phyloP scores from a whole-genome alignment of 2,113 vertebrate genomes.

The Ceyx margarethae region DNA sequence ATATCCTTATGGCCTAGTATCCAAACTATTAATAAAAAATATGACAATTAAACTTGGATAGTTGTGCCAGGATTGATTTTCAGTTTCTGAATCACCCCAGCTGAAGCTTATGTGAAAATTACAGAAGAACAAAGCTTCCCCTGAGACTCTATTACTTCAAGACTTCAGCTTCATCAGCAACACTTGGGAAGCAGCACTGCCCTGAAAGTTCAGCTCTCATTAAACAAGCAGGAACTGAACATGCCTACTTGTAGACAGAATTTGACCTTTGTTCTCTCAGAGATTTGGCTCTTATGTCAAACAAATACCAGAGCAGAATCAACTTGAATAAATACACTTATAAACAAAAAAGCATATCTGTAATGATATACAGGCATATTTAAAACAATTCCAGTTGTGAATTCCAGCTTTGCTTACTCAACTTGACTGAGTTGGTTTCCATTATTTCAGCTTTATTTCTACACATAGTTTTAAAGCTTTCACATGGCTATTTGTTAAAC shows the following conservation, averaged over 20 bases:
- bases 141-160: background rate
- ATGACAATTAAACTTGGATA: background rate
- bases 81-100: background rate
- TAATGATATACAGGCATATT: background rate
- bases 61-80: background rate
- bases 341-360: background rate
- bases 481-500: background rate
- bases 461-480: background rate
- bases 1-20: background rate
- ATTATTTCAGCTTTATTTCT: background rate
- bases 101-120: background rate
- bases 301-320: background rate
- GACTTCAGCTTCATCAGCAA: background rate
- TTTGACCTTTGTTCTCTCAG: background rate
- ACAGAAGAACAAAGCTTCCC: background rate
- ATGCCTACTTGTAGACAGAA: background rate
- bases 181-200: background rate
- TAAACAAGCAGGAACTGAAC: background rate
- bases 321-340: background rate
- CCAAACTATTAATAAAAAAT: background rate
- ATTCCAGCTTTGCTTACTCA: background rate
- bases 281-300: background rate
- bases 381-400: background rate
- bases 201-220: constrained; percentile 5
- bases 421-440: background rate